These are phyloP conservation scores for Kryptolebias ocellatus DNA, from an alignment of 2,797 vertebrate genomes.

Conservation along the genomic window DNA sequence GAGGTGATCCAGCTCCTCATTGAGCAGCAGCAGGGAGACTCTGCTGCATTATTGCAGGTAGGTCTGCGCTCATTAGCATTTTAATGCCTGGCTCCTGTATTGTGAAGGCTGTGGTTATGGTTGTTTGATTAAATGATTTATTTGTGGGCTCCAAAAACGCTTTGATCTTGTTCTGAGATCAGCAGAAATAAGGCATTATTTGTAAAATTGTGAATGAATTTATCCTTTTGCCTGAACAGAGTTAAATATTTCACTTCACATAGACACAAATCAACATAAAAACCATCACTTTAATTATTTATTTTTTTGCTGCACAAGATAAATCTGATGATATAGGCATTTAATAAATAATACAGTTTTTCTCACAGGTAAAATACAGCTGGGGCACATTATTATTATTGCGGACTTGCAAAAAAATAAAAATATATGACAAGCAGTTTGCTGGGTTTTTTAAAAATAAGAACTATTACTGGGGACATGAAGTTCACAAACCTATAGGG, in stretches of 20 bases:
- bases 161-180: slow-evolving; percentile 19
- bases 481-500: slow-evolving; percentile 30
- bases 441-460: too few species aligned
- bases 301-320: slow-evolving; percentile 9
- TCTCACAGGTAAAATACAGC: slow-evolving; percentile 61
- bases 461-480: slow-evolving; percentile 4
- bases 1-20: slow-evolving; percentile 9
- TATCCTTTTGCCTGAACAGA: slow-evolving; percentile 14
- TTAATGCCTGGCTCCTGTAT: slow-evolving; percentile 51
- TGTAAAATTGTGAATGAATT: slow-evolving; percentile 26
- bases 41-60: slow-evolving; percentile 56
- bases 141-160: slow-evolving; percentile 31
- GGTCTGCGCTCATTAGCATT: slow-evolving; percentile 67
- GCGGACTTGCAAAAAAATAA: slow-evolving; percentile 54
- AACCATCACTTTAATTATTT: not conserved
- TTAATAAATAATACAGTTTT: slow-evolving; percentile 58
- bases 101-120: slow-evolving; percentile 19
- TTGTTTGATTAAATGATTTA: slow-evolving; percentile 44
- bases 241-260: slow-evolving; percentile 17
- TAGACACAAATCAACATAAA: not conserved
- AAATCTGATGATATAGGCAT: slow-evolving; percentile 30
- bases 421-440: slow-evolving; percentile 9
- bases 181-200: slow-evolving; percentile 25
- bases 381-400: slow-evolving; percentile 45
- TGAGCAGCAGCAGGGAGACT: slow-evolving; percentile 28